Evolutionary conservation across 2,888 invertebrate genomes (phyloP).

Genomic region (Netelia melanura): DNA sequence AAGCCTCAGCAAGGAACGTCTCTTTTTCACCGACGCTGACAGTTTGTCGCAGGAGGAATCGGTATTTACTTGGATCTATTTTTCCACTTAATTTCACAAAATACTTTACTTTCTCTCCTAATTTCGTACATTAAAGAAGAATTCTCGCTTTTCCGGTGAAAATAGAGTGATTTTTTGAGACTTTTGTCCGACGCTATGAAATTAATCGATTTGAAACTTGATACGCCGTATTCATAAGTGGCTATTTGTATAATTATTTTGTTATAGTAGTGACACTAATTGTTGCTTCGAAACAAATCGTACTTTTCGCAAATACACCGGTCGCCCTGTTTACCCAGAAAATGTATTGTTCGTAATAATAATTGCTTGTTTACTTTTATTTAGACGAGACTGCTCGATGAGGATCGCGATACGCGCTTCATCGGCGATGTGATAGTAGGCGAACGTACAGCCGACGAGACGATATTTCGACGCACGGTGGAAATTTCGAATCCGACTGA

Average conservation of each 20-base stretch:
- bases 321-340: no score
- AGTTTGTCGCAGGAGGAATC: constrained; percentile 70
- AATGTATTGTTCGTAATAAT: not conserved
- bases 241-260: no score
- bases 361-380: not conserved
- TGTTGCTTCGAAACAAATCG: no score
- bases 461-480: constrained; percentile 78
- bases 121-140: not conserved
- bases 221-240: no score
- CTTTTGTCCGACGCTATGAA: no score
- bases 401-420: constrained; percentile 73
- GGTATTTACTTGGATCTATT: constrained; percentile 65
- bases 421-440: constrained; percentile 81
- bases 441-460: constrained; percentile 78
- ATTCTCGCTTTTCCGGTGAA: no score
- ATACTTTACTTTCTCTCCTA: not conserved
- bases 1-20: constrained; percentile 70
- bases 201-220: no score
- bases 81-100: not conserved
- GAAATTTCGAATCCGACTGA: constrained; percentile 80
- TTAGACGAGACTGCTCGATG: constrained; percentile 64
- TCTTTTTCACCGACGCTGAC: constrained; percentile 75
- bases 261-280: no score
- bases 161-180: no score
- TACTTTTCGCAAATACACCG: no score